Evolutionary conservation across 2,113 vertebrate genomes (phyloP), one percentile per base, ranked within the genome.

Genomic region (Myiopsitta monachus): DNA sequence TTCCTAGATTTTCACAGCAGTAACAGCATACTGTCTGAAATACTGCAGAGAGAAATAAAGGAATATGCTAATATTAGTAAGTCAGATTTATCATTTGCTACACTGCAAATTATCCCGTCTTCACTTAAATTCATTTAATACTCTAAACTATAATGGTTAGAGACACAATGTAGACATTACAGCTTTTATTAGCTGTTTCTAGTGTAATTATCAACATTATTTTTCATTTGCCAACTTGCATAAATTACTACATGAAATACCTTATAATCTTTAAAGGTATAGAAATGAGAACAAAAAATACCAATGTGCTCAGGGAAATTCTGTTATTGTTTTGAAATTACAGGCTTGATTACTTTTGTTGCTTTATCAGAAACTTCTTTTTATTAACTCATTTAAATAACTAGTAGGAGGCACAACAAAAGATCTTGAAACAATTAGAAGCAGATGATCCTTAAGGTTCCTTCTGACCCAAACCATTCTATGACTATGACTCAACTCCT

Each of bases 261-360:
- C 26, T 27, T 78, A 38, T 62, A 39, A 90, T 90, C 76, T 61
- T 77, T 78, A 96, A 81, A 88, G 89, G 43, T 49, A 96, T 23
- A 96, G 88, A 97, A 97, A 94, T 39, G 86, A 96, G 94, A 96
- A 94, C 87, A 91, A 95, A 97, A 93, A 75, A 95, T 90, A 94
- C 84, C 88, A 94, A 88, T 91, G 88, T 95, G 64, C 69, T 85
- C 85, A 95, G 89, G 88, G 95, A 97, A 95, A 95, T 97, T 84
- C 59, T 73, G 81, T 59, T 95, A 92, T 62, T 82, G 70, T 93
- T 97, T 97, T 97, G 46, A 86, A 94, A 98, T 97, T 92, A 84
- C 79, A 93, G 87, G 83, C 89, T 97, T 97, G 92, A 96, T 97
- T 97, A 94, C 91, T 97, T 96, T 78, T 74, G 69, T 91, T 94